A percentile compares a stretch with the other conserved stretches of the same genome.
Evolutionary conservation across 2,113 vertebrate species (phyloP).

Genomic region (Alexandromys fortis): DNA sequence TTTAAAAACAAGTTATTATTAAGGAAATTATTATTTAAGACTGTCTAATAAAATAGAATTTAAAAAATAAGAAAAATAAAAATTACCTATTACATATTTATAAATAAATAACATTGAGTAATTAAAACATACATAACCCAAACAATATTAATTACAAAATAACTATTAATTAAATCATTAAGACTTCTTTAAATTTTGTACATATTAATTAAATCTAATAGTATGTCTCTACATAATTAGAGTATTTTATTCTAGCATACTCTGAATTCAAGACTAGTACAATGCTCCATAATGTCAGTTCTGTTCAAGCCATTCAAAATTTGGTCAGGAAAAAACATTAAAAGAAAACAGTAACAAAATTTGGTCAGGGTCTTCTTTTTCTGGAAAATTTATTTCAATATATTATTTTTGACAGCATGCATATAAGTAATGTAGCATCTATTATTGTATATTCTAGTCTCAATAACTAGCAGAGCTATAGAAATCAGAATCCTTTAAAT

Average conservation of each 20-base stretch:
- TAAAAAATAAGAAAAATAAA: background rate
- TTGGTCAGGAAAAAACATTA: background rate
- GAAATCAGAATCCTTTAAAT: background rate
- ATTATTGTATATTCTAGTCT: conserved; percentile 9
- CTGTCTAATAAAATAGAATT: background rate
- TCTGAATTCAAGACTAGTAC: background rate
- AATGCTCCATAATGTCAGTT: background rate
- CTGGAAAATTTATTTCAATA: background rate
- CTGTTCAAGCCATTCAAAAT: background rate
- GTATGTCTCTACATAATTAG: background rate
- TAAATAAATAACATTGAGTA: background rate
- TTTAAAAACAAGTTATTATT: background rate
- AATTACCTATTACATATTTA: background rate
- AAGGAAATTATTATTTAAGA: conserved; percentile 8
- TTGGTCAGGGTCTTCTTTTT: background rate
- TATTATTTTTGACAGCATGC: background rate
- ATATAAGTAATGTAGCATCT: background rate
- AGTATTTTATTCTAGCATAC: background rate
- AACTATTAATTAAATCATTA: background rate
- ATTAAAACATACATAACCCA: background rate
- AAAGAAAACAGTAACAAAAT: too few species aligned
- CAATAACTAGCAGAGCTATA: background rate
- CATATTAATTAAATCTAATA: conserved; percentile 6
- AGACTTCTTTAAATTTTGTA: background rate
- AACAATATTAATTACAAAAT: background rate